Evolutionary conservation across 2,888 invertebrate species (phyloP).

Genomic region (Drosophila atripex): DNA sequence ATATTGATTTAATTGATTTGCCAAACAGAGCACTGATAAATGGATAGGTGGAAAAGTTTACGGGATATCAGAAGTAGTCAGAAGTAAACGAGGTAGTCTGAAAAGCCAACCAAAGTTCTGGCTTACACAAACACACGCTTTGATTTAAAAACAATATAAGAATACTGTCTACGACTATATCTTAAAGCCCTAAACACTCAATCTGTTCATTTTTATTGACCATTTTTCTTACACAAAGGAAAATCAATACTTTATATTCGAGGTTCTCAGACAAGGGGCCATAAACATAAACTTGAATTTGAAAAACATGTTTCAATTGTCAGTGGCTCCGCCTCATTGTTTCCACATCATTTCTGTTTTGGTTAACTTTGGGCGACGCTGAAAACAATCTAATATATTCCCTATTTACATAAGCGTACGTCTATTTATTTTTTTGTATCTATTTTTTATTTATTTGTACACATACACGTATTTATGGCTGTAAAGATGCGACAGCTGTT

Average conservation of each 20-base stretch:
- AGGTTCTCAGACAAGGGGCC: constrained; percentile 5
- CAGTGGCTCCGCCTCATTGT: constrained; percentile 65
- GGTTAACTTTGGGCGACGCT: constrained; percentile 37
- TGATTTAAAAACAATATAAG: neutral
- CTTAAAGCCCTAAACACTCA: constrained; percentile 4
- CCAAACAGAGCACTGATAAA: constrained; percentile 49
- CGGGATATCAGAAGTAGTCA: neutral
- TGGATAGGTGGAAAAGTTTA: neutral
- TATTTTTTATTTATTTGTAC: constrained; percentile 50
- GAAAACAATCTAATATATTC: constrained; percentile 59
- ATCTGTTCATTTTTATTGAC: neutral
- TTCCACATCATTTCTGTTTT: constrained; percentile 72
- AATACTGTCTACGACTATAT: neutral
- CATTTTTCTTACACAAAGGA: neutral
- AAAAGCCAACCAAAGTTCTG: neutral
- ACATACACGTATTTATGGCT: constrained; percentile 54
- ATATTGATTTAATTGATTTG: constrained; percentile 75
- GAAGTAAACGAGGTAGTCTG: constrained; percentile 1
- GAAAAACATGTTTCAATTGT: constrained; percentile 37
- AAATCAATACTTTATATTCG: constrained; percentile 38
- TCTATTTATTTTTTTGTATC: constrained; percentile 68
- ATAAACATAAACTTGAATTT: constrained; percentile 39
- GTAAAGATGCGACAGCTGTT: constrained; percentile 70
- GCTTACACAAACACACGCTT: neutral
- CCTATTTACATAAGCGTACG: constrained; percentile 58